Base-by-base conservation (phyloP, 2,888 invertebrate species). In the Hemistola chrysoprasaria region DNA sequence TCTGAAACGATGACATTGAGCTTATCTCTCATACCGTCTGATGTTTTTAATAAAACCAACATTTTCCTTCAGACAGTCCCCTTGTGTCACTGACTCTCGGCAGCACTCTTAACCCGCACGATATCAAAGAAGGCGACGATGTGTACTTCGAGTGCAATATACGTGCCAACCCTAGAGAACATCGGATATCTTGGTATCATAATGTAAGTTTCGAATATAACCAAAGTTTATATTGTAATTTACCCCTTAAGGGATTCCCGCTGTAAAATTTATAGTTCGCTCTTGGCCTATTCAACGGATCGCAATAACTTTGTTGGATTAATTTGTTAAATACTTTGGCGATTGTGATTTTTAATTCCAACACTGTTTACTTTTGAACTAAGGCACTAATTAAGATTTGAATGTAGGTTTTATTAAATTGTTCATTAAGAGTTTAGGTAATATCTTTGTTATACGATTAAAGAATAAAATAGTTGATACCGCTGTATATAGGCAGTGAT, bases 91-190 rank as follows among this genome's bases (percentile, higher is more conserved):
- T 97, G 62, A 93, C 93, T 78, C 93, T 97, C 90, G 96, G 96
- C 58, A 93, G 94, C 69, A 95, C 93, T 53, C 90, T 97, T 62
- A 95, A 95, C 83, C 95, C 96, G 7, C 93, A 95, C 63, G 95
- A 95, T 74, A 96, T 97, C 76, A 96, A 96, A 84, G 96, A 96
- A 88, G 95, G 96, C 28, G 96, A 95, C 71, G 96, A 96, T 76
- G 96, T 96, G 43, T 96, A 96, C 79, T 96, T 96, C 77, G 96
- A 96, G 78, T 96, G 96, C 86, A 92, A 92, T 69, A 95, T 96
- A 53, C 91, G 92, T 65, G 94, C 96, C 43, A 96, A 96, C 90
- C 96, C 96, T 5, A 93, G 94, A 67, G 93, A 93, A 47, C 94
- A 95, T 83, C 93, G 95, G 79, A 93, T 96, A 79, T 93, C 95